These are phyloP conservation scores for Lasioglossum zephyrum DNA, from an alignment of 2,888 invertebrate species.

Conservation along the genomic window DNA sequence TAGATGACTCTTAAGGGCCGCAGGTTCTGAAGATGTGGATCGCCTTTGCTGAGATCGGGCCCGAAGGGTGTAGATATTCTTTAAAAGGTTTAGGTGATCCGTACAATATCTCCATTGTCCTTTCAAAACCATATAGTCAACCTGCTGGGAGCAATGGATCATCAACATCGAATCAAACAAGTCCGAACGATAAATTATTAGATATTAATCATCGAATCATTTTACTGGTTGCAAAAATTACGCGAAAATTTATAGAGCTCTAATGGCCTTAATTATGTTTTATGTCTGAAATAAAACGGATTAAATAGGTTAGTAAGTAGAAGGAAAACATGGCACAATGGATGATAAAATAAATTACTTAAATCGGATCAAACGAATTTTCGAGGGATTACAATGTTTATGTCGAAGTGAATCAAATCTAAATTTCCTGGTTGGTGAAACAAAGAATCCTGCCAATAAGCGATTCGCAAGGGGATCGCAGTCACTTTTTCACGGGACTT, in stretches of 20 bases:
- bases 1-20: conserved; percentile 4
- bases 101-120: conserved; percentile 1
- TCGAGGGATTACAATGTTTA: background rate
- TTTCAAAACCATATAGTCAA: background rate
- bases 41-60: background rate
- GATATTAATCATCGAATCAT: background rate
- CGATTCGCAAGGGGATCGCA: background rate
- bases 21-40: background rate
- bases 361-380: background rate
- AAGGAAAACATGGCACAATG: background rate
- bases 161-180: background rate
- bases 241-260: too few relatives aligned
- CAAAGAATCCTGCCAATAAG: background rate
- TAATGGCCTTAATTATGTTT: background rate
- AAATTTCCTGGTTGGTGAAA: background rate
- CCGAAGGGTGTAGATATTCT: background rate
- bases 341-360: background rate
- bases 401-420: background rate
- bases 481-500: background rate
- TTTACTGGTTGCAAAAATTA: too few relatives aligned
- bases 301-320: background rate
- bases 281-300: background rate
- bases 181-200: background rate
- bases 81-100: background rate
- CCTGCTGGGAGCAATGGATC: background rate